Base-by-base conservation (phyloP, 2,888 invertebrate genomes). In the Galerucella nymphaeae region DNA sequence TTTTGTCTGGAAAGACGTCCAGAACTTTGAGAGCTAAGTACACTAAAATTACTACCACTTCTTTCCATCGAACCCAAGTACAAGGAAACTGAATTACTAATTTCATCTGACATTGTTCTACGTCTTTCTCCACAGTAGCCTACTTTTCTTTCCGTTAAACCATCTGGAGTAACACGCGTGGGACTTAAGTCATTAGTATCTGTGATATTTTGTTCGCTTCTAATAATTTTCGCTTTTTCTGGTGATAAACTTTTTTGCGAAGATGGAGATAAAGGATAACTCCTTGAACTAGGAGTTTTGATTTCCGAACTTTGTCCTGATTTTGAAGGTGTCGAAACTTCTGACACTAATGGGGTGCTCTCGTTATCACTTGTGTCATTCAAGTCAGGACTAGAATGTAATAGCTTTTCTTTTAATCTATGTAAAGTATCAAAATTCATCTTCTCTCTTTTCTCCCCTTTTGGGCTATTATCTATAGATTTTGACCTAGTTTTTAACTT, bases 341-440 rank as follows among this genome's bases (percentile, higher is more conserved):
- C 85, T 0, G 89, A 89, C 9, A 93, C 91, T 73, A 93, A 88
- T 71, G 92, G 92, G 2, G 93, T 91, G 78, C 90, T 90, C 82
- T 93, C 93, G 83, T 92, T 92, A 82, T 92, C 92, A 83, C 90
- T 84, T 5, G 76, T 81, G 45, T 85, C 85, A 61, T 85, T 84
- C 69, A 85, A 75, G 50, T 85, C 84, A 0, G 83, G 84, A 77
- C 83, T 86, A 10, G 85, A 85, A 75, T 85, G 84, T 20, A 86
- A 73, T 16, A 87, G 78, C 76, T 86, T 86, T 66, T 86, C 87
- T 76, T 85, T 85, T 1, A 86, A 78, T 64, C 82, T 80, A 20
- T 85, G 83, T 5, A 86, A 71, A 57, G 83, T 84, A 61, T 85
- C 85, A 30, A 84, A 77, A 69, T 83, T 83, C 8, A 80, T 80